A percentile compares a stretch with the other conserved stretches of the same genome.
Evolutionary conservation across 2,113 vertebrate species (phyloP).

Genomic region (Nymphicus hollandicus): DNA sequence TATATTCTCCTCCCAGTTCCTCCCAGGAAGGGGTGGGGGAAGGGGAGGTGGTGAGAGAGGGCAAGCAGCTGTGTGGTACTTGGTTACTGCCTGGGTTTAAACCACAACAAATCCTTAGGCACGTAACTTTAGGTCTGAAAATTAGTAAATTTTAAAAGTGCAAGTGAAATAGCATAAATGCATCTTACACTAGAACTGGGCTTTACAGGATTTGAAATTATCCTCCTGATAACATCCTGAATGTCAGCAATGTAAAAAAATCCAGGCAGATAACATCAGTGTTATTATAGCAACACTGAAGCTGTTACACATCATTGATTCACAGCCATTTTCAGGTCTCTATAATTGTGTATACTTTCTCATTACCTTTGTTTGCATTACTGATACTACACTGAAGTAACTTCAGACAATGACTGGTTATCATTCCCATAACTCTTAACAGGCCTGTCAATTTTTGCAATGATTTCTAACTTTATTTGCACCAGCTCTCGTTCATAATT

Average conservation of each 20-base stretch:
- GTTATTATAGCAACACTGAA: background rate
- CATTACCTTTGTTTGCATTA: background rate
- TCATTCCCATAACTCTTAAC: background rate
- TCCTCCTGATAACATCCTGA: background rate
- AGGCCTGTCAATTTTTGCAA: background rate
- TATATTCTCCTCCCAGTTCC: background rate
- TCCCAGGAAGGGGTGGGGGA: background rate
- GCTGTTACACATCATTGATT: background rate
- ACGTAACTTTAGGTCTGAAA: background rate
- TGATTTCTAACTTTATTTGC: background rate
- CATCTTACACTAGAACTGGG: background rate
- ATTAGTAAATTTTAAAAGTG: background rate
- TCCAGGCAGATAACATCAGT: background rate
- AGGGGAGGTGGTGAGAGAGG: background rate
- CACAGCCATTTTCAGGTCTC: background rate
- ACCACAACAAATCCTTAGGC: background rate
- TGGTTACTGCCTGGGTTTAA: background rate
- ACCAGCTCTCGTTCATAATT: background rate
- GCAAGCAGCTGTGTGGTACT: background rate
- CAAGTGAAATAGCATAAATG: background rate
- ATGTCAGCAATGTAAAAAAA: background rate
- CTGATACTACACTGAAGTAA: background rate
- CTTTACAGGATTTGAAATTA: background rate
- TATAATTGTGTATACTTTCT: background rate
- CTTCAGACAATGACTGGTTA: background rate